A percentile compares a stretch with the other conserved stretches of the same genome.
These are phyloP conservation scores for Geotrupes spiniger DNA, from an alignment of 2,888 invertebrate species.

Conservation along the genomic window DNA sequence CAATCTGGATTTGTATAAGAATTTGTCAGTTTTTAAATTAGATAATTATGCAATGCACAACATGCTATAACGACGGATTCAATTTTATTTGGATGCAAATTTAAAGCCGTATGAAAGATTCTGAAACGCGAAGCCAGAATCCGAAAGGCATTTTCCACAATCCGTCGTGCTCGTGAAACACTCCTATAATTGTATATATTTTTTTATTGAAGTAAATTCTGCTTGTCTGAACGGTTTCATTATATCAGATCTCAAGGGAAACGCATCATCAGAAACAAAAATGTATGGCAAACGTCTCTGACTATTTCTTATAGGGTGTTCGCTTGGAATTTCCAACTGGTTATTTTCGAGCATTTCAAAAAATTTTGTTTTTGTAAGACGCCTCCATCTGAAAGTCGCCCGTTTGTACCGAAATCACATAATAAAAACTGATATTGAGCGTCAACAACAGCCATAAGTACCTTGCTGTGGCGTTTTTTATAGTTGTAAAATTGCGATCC, in stretches of 20 bases:
- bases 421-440: slow-evolving; percentile 27
- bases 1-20: too few species aligned
- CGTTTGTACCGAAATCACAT: slow-evolving; percentile 23
- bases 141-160: too few species aligned
- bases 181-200: too few species aligned
- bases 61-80: too few species aligned
- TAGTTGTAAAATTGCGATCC: slow-evolving; percentile 23
- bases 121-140: too few species aligned
- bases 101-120: too few species aligned
- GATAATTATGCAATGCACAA: too few species aligned
- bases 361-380: slow-evolving; percentile 22
- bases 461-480: slow-evolving; percentile 22
- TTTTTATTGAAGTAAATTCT: too few species aligned
- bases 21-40: too few species aligned
- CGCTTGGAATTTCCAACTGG: slow-evolving; percentile 18
- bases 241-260: slow-evolving; percentile 19
- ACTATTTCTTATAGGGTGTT: slow-evolving; percentile 1
- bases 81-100: too few species aligned
- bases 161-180: too few species aligned
- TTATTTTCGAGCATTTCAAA: slow-evolving; percentile 16
- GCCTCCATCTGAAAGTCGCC: slow-evolving; percentile 24
- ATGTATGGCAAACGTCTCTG: slow-evolving; percentile 15
- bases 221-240: slow-evolving; percentile 32
- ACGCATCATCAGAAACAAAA: slow-evolving; percentile 20
- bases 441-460: slow-evolving; percentile 25